Evolutionary conservation across 2,888 invertebrate genomes (phyloP).

Genomic region (Acleris sparsana): DNA sequence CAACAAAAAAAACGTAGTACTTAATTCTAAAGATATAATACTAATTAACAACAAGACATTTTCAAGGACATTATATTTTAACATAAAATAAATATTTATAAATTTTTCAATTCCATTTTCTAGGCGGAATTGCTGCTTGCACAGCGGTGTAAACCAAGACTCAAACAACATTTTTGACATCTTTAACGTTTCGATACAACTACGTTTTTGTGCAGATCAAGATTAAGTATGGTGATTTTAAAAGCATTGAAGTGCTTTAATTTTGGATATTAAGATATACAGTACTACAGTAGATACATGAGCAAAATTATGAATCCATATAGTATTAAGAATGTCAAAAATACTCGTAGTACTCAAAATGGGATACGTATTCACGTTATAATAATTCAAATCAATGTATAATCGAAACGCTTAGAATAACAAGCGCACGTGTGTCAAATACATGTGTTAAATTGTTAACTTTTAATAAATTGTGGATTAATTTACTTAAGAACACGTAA

Average conservation of each 20-base stretch:
- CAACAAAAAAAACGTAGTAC: too few species aligned
- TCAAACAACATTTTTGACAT: slow-evolving; percentile 13
- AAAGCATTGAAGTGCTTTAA: background rate
- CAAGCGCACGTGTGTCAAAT: slow-evolving; percentile 31
- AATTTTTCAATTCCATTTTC: too few species aligned
- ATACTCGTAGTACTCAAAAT: background rate
- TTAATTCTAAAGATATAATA: too few species aligned
- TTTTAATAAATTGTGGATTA: too few species aligned
- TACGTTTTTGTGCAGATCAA: background rate
- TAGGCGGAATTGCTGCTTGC: too few species aligned
- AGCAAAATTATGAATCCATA: too few species aligned
- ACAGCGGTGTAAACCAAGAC: background rate
- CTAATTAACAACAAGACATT: too few species aligned
- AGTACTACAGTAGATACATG: too few species aligned
- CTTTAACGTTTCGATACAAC: slow-evolving; percentile 10
- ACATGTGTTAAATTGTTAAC: background rate
- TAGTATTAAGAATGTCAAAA: too few species aligned
- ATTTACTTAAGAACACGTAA: slow-evolving; percentile 5
- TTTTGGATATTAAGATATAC: too few species aligned
- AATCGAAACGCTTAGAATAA: slow-evolving; percentile 24
- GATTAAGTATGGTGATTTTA: background rate
- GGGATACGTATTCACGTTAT: background rate
- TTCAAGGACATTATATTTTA: too few species aligned
- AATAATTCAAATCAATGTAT: background rate
- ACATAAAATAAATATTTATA: too few species aligned